Evolutionary conservation across 2,797 vertebrate genomes (phyloP).

Genomic region (Sebastes miniatus): DNA sequence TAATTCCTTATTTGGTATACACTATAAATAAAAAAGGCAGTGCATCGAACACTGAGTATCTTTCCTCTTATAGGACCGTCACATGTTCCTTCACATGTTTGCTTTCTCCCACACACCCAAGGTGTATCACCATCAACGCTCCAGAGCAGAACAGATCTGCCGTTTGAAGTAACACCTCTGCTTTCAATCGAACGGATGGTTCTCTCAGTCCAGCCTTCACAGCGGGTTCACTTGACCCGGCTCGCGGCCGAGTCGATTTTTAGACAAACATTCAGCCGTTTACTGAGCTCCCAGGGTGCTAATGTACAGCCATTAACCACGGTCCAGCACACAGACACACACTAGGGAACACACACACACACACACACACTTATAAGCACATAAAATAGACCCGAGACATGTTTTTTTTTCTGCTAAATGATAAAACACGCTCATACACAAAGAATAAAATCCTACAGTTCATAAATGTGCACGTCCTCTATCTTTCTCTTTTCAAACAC

Average conservation of each 20-base stretch:
- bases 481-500: not conserved
- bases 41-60: not conserved
- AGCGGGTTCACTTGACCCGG: slow-evolving; percentile 5
- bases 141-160: not conserved
- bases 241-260: not conserved
- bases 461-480: not conserved
- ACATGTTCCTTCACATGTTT: not conserved
- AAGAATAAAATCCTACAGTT: not conserved
- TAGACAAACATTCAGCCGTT: slow-evolving; percentile 25
- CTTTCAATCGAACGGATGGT: not conserved
- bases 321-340: slow-evolving; percentile 11
- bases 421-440: not conserved
- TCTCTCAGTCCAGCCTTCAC: not conserved
- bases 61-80: not conserved
- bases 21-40: not conserved
- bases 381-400: not conserved
- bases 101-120: not conserved
- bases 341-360: not conserved
- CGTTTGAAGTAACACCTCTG: not conserved
- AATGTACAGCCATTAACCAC: slow-evolving; percentile 29
- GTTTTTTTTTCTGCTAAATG: not conserved
- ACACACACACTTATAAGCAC: not conserved
- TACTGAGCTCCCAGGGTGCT: slow-evolving; percentile 20
- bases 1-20: not conserved
- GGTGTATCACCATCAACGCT: not conserved